Evolutionary conservation across 2,888 invertebrate species (phyloP), one percentile per base, ranked within the genome.

Genomic region (Parasteatoda lunata): DNA sequence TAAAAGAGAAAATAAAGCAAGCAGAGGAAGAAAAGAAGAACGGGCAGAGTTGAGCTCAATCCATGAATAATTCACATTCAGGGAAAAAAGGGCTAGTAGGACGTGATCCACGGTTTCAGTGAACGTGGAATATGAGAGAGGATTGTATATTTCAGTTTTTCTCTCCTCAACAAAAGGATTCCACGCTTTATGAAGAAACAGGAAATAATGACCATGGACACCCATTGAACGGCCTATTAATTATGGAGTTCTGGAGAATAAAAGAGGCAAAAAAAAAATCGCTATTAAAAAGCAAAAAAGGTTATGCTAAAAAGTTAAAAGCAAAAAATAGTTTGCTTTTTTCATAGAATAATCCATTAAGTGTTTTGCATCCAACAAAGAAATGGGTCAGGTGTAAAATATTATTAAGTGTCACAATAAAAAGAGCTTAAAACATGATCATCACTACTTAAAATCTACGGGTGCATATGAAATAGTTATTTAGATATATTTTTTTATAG

Each of bases 21-120:
- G 59, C n/a, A 13, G n/a, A 59, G 9, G 30, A 52, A 71, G 49
- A 70, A 64, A 9, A 13, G 66, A 73, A 66, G 45, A 81, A 49
- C 45, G 48, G 64, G 75, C 7, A 11, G 48, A 65, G n/a, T 45
- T 76, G 82, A 47, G 52, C 82, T 64, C 76, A 70, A 77, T 84
- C 69, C 83, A 84, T 84, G 83, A 84, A 84, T 84, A 77, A 84
- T 77, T 71, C 69, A 81, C 59, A 59, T 52, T 77, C 72, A 73
- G 54, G 7, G 66, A 65, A 66, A 80, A 80, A 71, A 71, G 54
- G 77, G 65, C 64, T 70, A 71, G 68, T 71, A 71, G 71, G 59
- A 65, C 77, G 11, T 11, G 5, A 49, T 9, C 47, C 45, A 54
- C 52, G 8, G 49, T 7, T 30, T 5, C 6, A 75, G 7, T 5